A percentile compares a stretch with the other conserved stretches of the same genome.
Conservation (phyloP, 2,888 invertebrate species). For the Microplitis manilae region DNA sequence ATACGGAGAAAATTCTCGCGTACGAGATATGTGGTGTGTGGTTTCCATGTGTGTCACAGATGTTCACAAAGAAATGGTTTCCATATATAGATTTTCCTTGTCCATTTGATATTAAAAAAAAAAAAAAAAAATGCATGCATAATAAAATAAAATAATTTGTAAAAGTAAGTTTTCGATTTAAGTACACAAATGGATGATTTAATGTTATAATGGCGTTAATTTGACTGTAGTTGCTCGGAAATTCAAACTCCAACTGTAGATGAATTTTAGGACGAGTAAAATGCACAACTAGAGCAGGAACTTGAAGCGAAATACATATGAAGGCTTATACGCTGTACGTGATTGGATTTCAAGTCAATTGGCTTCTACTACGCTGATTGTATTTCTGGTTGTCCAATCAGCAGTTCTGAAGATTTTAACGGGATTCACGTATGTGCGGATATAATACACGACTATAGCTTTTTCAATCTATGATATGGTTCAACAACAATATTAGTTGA, state of each 20-base stretch:
- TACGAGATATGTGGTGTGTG: slow-evolving; percentile 4
- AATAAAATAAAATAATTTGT: no score
- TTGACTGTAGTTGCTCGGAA: not conserved
- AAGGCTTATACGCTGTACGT: slow-evolving; percentile 19
- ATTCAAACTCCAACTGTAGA: not conserved
- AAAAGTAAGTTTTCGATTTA: not conserved
- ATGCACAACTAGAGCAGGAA: not conserved
- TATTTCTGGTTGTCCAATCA: not conserved
- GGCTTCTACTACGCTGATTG: slow-evolving; percentile 27
- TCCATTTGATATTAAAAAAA: not conserved
- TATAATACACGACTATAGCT: not conserved
- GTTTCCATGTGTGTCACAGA: not conserved
- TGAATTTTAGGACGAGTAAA: not conserved
- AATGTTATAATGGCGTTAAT: not conserved
- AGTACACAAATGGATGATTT: not conserved
- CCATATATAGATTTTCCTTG: not conserved
- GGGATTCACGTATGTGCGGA: not conserved
- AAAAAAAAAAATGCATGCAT: not conserved
- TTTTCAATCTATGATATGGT: not conserved
- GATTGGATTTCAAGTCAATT: slow-evolving; percentile 41
- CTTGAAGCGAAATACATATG: slow-evolving; percentile 22
- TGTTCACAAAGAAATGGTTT: not conserved
- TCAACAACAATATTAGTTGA: not conserved
- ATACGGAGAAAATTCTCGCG: not conserved
- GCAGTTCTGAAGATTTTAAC: not conserved